Evolutionary conservation across 1,140 invertebrate species (phyloP), one percentile per base, ranked within the genome.

Genomic region (Drosophila pachea): DNA sequence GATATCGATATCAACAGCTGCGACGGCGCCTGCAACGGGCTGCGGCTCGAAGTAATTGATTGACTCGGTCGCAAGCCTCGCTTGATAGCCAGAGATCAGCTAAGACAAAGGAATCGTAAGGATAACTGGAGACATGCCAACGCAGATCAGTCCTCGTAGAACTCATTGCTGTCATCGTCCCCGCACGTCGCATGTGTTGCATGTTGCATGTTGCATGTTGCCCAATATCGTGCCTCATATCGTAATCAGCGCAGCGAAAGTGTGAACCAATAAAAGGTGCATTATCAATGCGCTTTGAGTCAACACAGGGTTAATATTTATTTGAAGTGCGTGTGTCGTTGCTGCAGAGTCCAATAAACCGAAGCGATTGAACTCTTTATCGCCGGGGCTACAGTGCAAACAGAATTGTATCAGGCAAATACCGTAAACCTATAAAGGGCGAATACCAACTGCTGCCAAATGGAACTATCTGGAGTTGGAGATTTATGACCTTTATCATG

Each of bases 341-440:
- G 48, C 36, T 55, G 42, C 2, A 29, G 9, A 29, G 35, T 70
- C 74, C 78, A 76, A 84, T 83, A 83, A 78, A 83, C 79, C 63
- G 52, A 86, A 60, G 79, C 79, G 76, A 84, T 84, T 84, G 79
- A 84, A 84, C 79, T 84, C 79, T 84, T 83, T 84, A 84, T 84
- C 79, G 69, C 60, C 22, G 16, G 11, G 35, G 61, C 73, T 69
- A 63, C 47, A 33, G 16, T 22, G 47, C 48, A 54, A 73, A 63
- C 60, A 75, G 58, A 43, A 16, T 67, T 59, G 64, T 11, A 61
- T 52, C 50, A 67, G 50, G 70, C 63, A 76, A 86, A 84, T 79
- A 84, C 61, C 70, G 63, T 86, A 79, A 79, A 86, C 74, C 66
- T 65, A 69, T 69, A 70, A 72, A 73, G 47, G 59, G 32, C 56